Percentiles rank a stretch among this genome's conserved stretches.
phyloP scores from a whole-genome alignment of 2,888 invertebrate genomes.

The Eurytoma adleriae region DNA sequence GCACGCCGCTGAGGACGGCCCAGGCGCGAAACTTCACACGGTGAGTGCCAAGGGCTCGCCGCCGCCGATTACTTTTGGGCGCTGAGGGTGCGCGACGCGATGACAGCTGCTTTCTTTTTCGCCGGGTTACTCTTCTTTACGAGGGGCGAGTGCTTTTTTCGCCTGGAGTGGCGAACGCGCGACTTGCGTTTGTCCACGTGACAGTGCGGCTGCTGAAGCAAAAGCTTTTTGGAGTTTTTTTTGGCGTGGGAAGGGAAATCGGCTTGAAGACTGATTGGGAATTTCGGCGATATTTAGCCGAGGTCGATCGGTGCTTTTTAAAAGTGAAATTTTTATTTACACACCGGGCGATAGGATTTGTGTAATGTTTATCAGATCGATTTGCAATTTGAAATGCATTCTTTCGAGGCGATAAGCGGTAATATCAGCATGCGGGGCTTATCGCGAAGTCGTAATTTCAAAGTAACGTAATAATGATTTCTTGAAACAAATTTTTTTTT shows the following conservation, averaged over 20 bases:
- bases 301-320: neutral
- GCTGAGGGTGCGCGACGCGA: too few relatives aligned
- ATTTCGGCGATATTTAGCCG: neutral
- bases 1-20: neutral
- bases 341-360: too few relatives aligned
- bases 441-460: too few relatives aligned
- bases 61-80: neutral
- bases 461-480: too few relatives aligned
- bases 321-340: too few relatives aligned
- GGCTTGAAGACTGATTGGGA: neutral
- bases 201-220: neutral
- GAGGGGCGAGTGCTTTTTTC: neutral
- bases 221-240: neutral
- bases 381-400: too few relatives aligned
- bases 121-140: neutral
- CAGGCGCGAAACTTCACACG: neutral
- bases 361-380: too few relatives aligned
- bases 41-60: slow-evolving; percentile 2
- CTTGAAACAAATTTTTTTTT: too few relatives aligned
- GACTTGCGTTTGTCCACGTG: neutral
- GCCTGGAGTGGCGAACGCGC: neutral
- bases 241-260: neutral
- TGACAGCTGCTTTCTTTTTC: neutral
- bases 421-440: too few relatives aligned
- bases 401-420: too few relatives aligned